Percentiles rank a stretch among this genome's conserved stretches.
Evolutionary conservation across 2,888 invertebrate species (phyloP).

Genomic region (Rhodophaea formosa): DNA sequence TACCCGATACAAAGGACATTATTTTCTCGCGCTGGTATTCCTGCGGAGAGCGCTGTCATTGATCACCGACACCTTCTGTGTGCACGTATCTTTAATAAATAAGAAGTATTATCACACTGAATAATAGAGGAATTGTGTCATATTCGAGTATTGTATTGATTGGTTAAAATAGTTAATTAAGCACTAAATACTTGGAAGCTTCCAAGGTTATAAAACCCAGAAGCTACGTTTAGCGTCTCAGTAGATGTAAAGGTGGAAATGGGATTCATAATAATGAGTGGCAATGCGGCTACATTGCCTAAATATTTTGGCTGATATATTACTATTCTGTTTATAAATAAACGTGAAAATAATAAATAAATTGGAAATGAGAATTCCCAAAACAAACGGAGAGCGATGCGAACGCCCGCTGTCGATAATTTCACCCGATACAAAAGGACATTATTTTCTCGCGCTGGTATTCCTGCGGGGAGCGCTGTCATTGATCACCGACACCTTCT

Average conservation of each 20-base stretch:
- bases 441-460: slow-evolving; percentile 7
- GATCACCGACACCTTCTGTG: slow-evolving; percentile 1
- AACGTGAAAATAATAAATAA: neutral
- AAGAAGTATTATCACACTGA: neutral
- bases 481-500: slow-evolving; percentile 6
- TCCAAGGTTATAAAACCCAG: too few species aligned
- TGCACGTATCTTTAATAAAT: neutral
- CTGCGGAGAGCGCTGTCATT: neutral
- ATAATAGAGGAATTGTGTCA: too few species aligned
- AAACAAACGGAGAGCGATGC: neutral
- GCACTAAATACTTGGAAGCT: too few species aligned
- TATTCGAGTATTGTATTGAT: too few species aligned
- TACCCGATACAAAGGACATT: neutral
- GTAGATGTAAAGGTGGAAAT: too few species aligned
- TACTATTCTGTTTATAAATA: too few species aligned
- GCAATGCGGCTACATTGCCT: too few species aligned
- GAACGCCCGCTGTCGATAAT: neutral
- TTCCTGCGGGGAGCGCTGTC: neutral
- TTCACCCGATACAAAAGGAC: neutral
- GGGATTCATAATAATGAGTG: too few species aligned
- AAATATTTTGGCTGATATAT: too few species aligned
- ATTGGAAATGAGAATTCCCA: neutral
- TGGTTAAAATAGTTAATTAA: too few species aligned
- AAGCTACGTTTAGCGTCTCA: too few species aligned
- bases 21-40: slow-evolving; percentile 7